Percentiles rank a stretch among this genome's conserved stretches.
Conservation (phyloP, 2,888 invertebrate species). For the Eilema depressum region DNA sequence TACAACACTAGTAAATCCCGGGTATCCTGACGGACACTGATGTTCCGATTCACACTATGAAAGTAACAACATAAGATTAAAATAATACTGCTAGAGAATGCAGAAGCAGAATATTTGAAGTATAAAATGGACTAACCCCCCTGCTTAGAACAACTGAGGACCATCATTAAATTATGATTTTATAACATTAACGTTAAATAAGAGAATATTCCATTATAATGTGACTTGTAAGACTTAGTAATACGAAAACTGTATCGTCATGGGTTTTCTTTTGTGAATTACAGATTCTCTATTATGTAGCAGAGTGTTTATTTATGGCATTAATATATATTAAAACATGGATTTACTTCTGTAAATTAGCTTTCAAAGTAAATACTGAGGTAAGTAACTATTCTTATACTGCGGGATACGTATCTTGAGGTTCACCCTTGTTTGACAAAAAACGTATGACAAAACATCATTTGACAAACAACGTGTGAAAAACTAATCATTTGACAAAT, state of each 20-base stretch:
- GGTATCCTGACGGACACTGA: too few relatives aligned
- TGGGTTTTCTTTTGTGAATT: slow-evolving; percentile 3
- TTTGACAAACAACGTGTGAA: too few relatives aligned
- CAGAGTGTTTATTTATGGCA: background rate
- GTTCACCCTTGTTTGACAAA: too few relatives aligned
- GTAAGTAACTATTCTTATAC: background rate
- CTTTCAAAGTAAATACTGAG: background rate
- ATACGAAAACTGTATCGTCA: background rate
- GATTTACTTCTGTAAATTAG: background rate
- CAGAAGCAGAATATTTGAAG: too few relatives aligned
- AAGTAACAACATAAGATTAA: too few relatives aligned
- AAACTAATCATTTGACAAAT: too few relatives aligned
- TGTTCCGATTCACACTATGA: too few relatives aligned
- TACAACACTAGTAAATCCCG: too few relatives aligned
- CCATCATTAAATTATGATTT: background rate
- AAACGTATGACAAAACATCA: too few relatives aligned
- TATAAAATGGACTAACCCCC: too few relatives aligned
- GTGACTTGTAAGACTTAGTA: background rate
- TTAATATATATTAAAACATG: slow-evolving; percentile 1
- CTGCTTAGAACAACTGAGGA: background rate
- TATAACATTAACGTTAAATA: background rate
- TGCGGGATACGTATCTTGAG: too few relatives aligned
- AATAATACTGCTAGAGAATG: too few relatives aligned
- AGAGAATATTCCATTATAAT: background rate
- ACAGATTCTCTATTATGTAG: slow-evolving; percentile 10